These are phyloP conservation scores for Sinelater perroti DNA, from an alignment of 2,888 invertebrate species.

Conservation along the genomic window DNA sequence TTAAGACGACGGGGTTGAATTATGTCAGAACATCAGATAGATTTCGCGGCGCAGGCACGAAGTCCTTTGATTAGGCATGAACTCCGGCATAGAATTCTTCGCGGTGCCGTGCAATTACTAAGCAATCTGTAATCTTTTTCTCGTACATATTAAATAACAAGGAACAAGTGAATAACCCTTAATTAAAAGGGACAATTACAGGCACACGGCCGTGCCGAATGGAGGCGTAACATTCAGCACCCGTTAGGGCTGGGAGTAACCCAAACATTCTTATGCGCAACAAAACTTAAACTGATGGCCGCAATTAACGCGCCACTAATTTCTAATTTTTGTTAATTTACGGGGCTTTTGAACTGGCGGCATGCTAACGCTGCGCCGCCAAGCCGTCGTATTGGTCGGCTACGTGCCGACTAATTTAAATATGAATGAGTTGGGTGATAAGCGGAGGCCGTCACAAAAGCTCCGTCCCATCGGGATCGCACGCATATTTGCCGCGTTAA, in stretches of 20 bases:
- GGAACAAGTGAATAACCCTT: slow-evolving; percentile 28
- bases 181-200: slow-evolving; percentile 34
- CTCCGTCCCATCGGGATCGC: slow-evolving; percentile 32
- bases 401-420: too few relatives aligned
- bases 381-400: too few relatives aligned
- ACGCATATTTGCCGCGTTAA: slow-evolving; percentile 41
- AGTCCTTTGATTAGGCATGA: slow-evolving; percentile 27
- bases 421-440: too few relatives aligned
- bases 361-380: slow-evolving; percentile 3
- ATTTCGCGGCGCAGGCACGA: slow-evolving; percentile 26
- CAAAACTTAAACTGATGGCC: slow-evolving; percentile 15
- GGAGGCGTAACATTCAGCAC: slow-evolving; percentile 11
- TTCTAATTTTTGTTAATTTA: slow-evolving; percentile 23
- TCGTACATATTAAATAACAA: slow-evolving; percentile 18
- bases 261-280: slow-evolving; percentile 21
- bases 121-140: slow-evolving; percentile 27
- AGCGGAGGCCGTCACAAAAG: too few relatives aligned
- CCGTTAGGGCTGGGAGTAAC: slow-evolving; percentile 16
- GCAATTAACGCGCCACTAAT: slow-evolving; percentile 24
- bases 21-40: slow-evolving; percentile 26
- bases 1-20: slow-evolving; percentile 19
- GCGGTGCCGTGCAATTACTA: slow-evolving; percentile 30
- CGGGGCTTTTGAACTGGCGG: slow-evolving; percentile 8
- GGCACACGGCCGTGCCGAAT: slow-evolving; percentile 8
- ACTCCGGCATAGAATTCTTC: slow-evolving; percentile 26